These are phyloP conservation scores for Tachysurus fulvidraco DNA, from an alignment of 2,113 vertebrate genomes.

Conservation along the genomic window DNA sequence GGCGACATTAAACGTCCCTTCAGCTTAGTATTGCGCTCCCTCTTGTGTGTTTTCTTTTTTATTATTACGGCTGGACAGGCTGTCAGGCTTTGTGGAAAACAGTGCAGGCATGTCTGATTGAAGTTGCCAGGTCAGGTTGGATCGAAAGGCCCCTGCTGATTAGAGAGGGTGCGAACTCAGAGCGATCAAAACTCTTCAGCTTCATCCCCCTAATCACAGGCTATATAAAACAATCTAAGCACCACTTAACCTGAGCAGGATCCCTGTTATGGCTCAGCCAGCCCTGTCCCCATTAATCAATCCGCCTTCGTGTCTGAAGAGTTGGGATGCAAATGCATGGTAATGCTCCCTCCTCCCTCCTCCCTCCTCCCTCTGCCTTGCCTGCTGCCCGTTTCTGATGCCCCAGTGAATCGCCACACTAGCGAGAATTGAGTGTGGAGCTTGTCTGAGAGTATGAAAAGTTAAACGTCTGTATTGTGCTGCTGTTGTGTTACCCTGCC, in stretches of 20 bases:
- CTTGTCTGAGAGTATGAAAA: neutral
- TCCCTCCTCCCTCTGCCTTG: constrained; percentile 24
- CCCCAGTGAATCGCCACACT: neutral
- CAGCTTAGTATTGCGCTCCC: constrained; percentile 5
- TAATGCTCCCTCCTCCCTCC: constrained; percentile 52
- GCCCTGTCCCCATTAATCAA: constrained; percentile 81
- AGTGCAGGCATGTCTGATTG: constrained; percentile 65
- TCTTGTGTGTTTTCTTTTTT: constrained; percentile 24
- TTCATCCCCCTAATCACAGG: constrained; percentile 72
- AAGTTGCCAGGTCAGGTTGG: constrained; percentile 70
- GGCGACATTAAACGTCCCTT: constrained; percentile 43
- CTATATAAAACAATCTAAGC: constrained; percentile 79
- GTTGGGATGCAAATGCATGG: constrained; percentile 70
- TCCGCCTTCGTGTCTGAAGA: constrained; percentile 68
- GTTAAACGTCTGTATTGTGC: constrained; percentile 22
- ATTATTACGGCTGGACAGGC: constrained; percentile 50
- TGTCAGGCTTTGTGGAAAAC: constrained; percentile 55
- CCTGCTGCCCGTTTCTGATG: neutral
- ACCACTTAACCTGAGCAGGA: constrained; percentile 76
- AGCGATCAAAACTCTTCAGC: constrained; percentile 69
- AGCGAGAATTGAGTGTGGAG: neutral
- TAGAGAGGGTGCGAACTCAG: constrained; percentile 67
- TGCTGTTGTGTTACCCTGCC: constrained; percentile 3
- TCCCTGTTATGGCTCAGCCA: constrained; percentile 74
- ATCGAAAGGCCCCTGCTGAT: constrained; percentile 70